Conservation (phyloP, 2,113 vertebrate species). For the Pipra filicauda region DNA sequence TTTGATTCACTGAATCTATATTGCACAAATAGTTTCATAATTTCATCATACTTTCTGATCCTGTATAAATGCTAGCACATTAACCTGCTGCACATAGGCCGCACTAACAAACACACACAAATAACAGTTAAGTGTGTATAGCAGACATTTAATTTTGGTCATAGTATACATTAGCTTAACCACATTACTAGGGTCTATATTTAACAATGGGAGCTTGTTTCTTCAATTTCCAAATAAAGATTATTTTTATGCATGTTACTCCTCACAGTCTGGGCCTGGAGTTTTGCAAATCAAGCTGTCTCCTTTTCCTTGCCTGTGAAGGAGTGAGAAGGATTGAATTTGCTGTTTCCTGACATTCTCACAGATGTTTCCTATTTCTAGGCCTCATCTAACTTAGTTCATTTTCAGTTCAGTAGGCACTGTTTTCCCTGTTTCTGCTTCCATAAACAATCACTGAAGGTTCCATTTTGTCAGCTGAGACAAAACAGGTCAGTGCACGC, state of each 20-base stretch:
- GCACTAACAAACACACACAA: neutral
- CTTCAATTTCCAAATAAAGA: neutral
- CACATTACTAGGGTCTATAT: neutral
- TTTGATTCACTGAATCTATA: neutral
- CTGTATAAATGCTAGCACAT: neutral
- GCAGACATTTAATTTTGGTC: neutral
- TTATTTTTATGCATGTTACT: neutral
- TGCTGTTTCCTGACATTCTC: neutral
- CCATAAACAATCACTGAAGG: neutral
- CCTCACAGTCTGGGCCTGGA: neutral
- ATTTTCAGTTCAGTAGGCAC: neutral
- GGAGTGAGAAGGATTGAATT: neutral
- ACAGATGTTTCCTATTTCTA: slow-evolving; percentile 19
- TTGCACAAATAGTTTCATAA: neutral
- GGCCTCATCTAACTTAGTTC: neutral
- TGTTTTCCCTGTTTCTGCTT: neutral
- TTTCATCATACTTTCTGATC: neutral
- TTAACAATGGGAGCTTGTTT: neutral
- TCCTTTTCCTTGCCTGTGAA: neutral
- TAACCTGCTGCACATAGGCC: neutral
- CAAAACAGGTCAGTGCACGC: neutral
- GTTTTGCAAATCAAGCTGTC: neutral
- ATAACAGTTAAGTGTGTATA: neutral
- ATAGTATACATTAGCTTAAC: neutral
- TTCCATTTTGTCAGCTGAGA: neutral